phyloP scores from a whole-genome alignment of 2,113 vertebrate species.

The Nymphicus hollandicus region DNA sequence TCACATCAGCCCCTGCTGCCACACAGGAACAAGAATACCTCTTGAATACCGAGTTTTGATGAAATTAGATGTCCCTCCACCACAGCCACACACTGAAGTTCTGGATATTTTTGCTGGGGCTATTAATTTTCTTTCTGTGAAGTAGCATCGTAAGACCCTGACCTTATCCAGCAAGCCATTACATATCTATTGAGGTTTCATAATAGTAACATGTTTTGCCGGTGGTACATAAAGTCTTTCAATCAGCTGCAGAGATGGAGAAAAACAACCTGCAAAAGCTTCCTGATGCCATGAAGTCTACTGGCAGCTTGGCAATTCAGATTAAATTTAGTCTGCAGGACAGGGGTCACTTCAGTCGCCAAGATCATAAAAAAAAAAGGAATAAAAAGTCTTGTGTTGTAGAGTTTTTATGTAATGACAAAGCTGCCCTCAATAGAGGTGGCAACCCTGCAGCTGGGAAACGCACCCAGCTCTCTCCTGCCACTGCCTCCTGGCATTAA shows the following conservation, averaged over 20 bases:
- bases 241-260: neutral
- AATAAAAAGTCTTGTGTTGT: neutral
- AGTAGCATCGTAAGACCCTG: neutral
- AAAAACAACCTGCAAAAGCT: constrained; percentile 43
- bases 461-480: neutral
- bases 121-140: neutral
- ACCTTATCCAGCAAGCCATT: neutral
- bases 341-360: neutral
- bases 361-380: neutral
- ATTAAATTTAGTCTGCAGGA: constrained; percentile 24
- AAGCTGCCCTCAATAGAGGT: constrained; percentile 7
- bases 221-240: neutral
- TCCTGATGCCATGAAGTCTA: constrained; percentile 22
- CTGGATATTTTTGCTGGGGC: neutral
- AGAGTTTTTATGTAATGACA: neutral
- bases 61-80: neutral
- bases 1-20: neutral
- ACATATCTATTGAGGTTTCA: neutral
- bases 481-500: constrained; percentile 20
- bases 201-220: neutral
- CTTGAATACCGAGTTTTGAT: neutral
- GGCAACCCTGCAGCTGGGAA: constrained; percentile 50
- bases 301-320: neutral
- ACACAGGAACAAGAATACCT: neutral
- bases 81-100: neutral